Conservation (phyloP, 2,888 invertebrate genomes). For the Rhodophaea formosa region DNA sequence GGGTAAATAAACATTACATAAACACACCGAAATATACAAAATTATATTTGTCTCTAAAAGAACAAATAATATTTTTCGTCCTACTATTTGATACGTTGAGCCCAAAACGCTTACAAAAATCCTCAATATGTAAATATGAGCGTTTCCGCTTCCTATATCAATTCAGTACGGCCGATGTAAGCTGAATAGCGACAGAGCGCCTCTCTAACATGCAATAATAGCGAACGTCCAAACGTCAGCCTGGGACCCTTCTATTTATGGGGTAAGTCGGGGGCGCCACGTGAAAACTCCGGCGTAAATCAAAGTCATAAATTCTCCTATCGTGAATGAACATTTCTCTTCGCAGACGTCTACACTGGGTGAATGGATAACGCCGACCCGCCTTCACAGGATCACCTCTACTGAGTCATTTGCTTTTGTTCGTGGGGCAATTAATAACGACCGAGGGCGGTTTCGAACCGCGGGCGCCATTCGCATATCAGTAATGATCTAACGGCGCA, state of each 20-base stretch:
- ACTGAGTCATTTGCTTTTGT: conserved; percentile 80
- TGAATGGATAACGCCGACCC: conserved; percentile 79
- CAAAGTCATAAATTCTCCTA: conserved; percentile 79
- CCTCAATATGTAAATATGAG: conserved; percentile 62
- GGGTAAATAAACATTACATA: too few relatives aligned
- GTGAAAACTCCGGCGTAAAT: conserved; percentile 77
- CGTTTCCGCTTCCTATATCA: conserved; percentile 60
- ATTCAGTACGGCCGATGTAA: conserved; percentile 53
- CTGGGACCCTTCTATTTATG: conserved; percentile 71
- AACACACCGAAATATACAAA: neutral
- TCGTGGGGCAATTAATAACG: conserved; percentile 78
- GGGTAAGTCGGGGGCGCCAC: conserved; percentile 59
- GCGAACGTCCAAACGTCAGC: conserved; percentile 62
- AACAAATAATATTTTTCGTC: conserved; percentile 7
- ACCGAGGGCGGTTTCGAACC: conserved; percentile 73
- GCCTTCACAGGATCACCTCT: conserved; percentile 76
- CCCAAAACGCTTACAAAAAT: conserved; percentile 40
- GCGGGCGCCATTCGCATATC: conserved; percentile 71
- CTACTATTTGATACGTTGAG: conserved; percentile 6
- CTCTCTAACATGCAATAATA: conserved; percentile 66
- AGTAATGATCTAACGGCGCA: conserved; percentile 70
- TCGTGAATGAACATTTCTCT: conserved; percentile 81
- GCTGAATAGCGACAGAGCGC: conserved; percentile 59
- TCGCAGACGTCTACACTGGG: conserved; percentile 73
- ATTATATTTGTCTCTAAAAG: neutral